phyloP scores from a whole-genome alignment of 2,888 invertebrate species.

The Cheilosia pagana region DNA sequence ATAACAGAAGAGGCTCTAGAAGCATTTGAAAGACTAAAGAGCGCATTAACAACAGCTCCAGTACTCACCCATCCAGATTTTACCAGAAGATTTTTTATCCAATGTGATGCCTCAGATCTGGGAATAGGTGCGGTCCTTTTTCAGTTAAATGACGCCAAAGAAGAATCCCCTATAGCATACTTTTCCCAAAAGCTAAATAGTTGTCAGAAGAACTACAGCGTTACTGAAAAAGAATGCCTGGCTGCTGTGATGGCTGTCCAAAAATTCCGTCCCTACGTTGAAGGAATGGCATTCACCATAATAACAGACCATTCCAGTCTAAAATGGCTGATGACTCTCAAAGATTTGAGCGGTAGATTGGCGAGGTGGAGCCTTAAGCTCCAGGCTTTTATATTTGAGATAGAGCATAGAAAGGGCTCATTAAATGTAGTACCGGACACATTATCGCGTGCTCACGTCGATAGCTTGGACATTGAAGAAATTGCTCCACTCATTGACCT shows the following conservation, averaged over 20 bases:
- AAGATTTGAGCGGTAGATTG: conserved; percentile 76
- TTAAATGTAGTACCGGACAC: conserved; percentile 16
- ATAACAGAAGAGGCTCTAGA: conserved; percentile 39
- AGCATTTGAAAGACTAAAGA: conserved; percentile 51
- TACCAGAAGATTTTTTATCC: conserved; percentile 45
- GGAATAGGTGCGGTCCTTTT: conserved; percentile 52
- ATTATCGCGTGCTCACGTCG: neutral
- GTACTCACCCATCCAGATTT: conserved; percentile 64
- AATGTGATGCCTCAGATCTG: conserved; percentile 60
- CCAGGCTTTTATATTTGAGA: conserved; percentile 68
- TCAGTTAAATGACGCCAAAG: conserved; percentile 28
- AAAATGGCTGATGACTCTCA: conserved; percentile 72
- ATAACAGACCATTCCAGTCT: conserved; percentile 77
- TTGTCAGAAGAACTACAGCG: conserved; percentile 15
- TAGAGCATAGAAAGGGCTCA: conserved; percentile 77
- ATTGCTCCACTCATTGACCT: conserved; percentile 17
- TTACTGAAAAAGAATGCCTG: conserved; percentile 51
- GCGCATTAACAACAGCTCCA: conserved; percentile 48
- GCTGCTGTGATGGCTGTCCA: conserved; percentile 34
- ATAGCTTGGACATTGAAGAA: conserved; percentile 1
- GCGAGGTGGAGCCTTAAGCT: conserved; percentile 75
- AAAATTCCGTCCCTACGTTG: conserved; percentile 56
- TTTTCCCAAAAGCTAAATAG: conserved; percentile 60
- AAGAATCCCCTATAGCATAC: conserved; percentile 42
- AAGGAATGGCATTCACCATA: conserved; percentile 47